Base-by-base conservation (phyloP, 2,797 vertebrate genomes). In the Psittacula echo region DNA sequence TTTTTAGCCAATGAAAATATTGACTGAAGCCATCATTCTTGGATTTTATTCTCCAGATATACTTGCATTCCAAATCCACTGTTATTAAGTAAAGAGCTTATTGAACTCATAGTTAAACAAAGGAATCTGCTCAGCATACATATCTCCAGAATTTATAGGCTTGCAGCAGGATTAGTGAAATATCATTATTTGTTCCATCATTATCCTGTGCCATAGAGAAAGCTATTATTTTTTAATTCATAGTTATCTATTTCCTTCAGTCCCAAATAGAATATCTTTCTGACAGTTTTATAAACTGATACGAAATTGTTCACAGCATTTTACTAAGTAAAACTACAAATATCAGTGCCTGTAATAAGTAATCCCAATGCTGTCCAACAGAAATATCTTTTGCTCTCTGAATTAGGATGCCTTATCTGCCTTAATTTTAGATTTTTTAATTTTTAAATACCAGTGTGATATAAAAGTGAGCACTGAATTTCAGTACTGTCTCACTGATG, bases 1-100 rank as follows among this genome's bases (percentile, higher is more conserved):
- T 77, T 92, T 94, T 88, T 89, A 89, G 24, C 74, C 83, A 90
- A 48, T 66, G 58, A 87, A 92, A 93, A 78, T 92, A 86, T 48
- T 91, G 90, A 83, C 82, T 79, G 21, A 95, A 95, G 34, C 39
- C 34, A 82, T 86, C n/a, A 68, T 19, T 91, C 79, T 85, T 77
- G 68, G 27, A 64, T 87, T 94, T 96, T 90, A 76, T 66, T 74
- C 10, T 80, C 42, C 44, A 82, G 75, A 85, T 64, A 68, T 24
- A 70, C 62, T 94, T 92, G 60, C 77, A 72, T 92, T 95, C 60
- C 66, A 87, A 93, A 83, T 89, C 72, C 87, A 70, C 77, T 76
- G 39, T 39, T 90, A 91, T 84, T 94, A 87, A 92, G 34, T 78
- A 93, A 95, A 93, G 68, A 94, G 82, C 56, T 90, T 89, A 71